Evolutionary conservation across 2,797 vertebrate species (phyloP).

Genomic region (Spinus olivaceus): DNA sequence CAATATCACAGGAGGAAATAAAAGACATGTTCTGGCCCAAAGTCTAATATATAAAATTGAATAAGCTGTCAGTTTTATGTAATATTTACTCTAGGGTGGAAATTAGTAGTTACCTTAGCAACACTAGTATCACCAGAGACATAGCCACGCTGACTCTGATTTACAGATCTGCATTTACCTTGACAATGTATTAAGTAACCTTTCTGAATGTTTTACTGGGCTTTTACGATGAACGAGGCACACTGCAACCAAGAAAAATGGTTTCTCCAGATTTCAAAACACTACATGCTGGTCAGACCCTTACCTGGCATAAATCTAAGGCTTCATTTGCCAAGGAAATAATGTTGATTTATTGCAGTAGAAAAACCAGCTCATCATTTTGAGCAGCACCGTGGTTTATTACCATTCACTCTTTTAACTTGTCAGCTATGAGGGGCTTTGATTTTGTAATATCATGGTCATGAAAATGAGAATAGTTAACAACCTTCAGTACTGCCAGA

Average conservation of each 20-base stretch:
- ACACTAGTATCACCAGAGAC: slow-evolving; percentile 50
- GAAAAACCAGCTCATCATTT: slow-evolving; percentile 13
- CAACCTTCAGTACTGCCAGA: background rate
- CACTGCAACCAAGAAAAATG: slow-evolving; percentile 5
- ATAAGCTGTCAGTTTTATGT: slow-evolving; percentile 63
- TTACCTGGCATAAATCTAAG: slow-evolving; percentile 13
- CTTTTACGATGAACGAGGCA: background rate
- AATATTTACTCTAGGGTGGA: slow-evolving; percentile 71
- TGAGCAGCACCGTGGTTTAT: background rate
- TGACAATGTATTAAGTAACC: slow-evolving; percentile 29
- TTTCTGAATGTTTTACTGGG: slow-evolving; percentile 38
- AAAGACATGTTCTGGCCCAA: slow-evolving; percentile 47
- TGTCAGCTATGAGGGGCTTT: background rate
- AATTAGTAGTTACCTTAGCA: slow-evolving; percentile 76
- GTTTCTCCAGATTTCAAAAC: background rate
- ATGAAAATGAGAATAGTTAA: background rate
- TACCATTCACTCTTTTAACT: background rate
- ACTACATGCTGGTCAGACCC: background rate
- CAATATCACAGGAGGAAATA: slow-evolving; percentile 51
- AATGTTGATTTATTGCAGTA: slow-evolving; percentile 16
- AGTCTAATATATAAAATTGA: slow-evolving; percentile 68
- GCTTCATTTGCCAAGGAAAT: background rate
- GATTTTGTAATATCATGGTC: background rate
- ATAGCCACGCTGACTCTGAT: slow-evolving; percentile 43
- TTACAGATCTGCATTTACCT: slow-evolving; percentile 42